Evolutionary conservation across 1,140 invertebrate genomes (phyloP), one percentile per base, ranked within the genome.

Genomic region (Nomia melanderi): DNA sequence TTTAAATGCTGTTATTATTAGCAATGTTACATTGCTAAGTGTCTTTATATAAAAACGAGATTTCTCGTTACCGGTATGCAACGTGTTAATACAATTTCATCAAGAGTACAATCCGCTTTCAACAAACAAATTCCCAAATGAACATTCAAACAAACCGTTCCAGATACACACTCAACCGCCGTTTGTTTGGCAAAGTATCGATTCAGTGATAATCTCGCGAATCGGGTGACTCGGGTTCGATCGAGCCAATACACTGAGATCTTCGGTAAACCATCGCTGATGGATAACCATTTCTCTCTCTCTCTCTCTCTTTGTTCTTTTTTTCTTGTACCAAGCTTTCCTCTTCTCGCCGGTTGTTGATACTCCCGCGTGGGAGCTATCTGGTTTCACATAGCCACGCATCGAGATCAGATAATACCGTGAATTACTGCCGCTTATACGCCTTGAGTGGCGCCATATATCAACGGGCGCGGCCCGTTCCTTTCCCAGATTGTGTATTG

Each of bases 401-500:
- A 78, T 81, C 73, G 72, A 74, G 67, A 81, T 84, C 85, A 84
- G 85, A 86, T 86, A 86, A 86, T 86, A 67, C 70, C 67, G 56
- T 87, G 82, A 87, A 86, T 87, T 86, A 87, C 75, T 80, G 64
- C 41, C 82, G 82, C 77, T 86, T 86, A 84, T 84, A 78, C 71
- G 54, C 79, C 82, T 87, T 79, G 79, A 87, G 82, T 86, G 77
- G 69, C 47, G 72, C 69, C 66, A 78, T 87, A 83, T 86, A 86
- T 87, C 85, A 83, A 54, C 79, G 47, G 60, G 50, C 72, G 57
- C 36, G 57, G 74, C 85, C 82, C 80, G 79, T 86, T 87, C 78
- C 85, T 87, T 84, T 84, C 62, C 77, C 72, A 82, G 85, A 87
- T 86, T 84, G 82, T 86, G 83, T 84, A 87, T 87, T 84, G 85